A percentile compares a stretch with the other conserved stretches of the same genome.
Conservation (phyloP, 1,140 invertebrate species). For the Drosophila insularis region DNA sequence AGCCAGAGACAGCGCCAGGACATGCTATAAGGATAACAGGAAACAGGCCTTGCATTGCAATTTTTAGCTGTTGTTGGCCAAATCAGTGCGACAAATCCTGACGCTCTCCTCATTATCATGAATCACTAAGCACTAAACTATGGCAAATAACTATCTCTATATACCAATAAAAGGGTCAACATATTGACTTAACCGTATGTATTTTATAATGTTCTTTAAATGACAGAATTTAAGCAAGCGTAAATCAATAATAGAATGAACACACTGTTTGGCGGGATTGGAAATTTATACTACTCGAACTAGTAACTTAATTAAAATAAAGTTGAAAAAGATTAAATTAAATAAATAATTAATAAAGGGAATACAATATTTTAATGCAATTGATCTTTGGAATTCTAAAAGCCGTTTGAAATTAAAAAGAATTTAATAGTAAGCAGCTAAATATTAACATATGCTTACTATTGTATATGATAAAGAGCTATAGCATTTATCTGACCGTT, state of each 20-base stretch:
- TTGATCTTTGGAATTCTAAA: too few species aligned
- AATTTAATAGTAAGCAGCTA: too few species aligned
- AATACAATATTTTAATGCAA: too few species aligned
- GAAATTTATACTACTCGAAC: too few species aligned
- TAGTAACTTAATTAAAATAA: too few species aligned
- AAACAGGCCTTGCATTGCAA: slow-evolving; percentile 53
- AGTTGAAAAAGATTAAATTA: too few species aligned
- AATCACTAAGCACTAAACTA: slow-evolving; percentile 62
- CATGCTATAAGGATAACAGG: slow-evolving; percentile 42
- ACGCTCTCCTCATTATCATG: slow-evolving; percentile 58
- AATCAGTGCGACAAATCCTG: slow-evolving; percentile 51
- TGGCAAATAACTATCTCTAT: slow-evolving; percentile 5
- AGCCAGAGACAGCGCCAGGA: slow-evolving; percentile 5
- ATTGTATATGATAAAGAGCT: too few species aligned
- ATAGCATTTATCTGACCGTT: too few species aligned
- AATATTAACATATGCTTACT: too few species aligned
- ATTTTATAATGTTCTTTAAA: neutral
- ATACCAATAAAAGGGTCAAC: neutral
- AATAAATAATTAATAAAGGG: too few species aligned
- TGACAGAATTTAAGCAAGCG: neutral
- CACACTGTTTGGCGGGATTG: too few species aligned
- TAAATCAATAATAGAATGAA: neutral
- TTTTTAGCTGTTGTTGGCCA: slow-evolving; percentile 43
- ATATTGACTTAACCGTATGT: neutral
- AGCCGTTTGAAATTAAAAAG: too few species aligned